phyloP scores from a whole-genome alignment of 2,113 vertebrate genomes.

The Rhinogobius similis region DNA sequence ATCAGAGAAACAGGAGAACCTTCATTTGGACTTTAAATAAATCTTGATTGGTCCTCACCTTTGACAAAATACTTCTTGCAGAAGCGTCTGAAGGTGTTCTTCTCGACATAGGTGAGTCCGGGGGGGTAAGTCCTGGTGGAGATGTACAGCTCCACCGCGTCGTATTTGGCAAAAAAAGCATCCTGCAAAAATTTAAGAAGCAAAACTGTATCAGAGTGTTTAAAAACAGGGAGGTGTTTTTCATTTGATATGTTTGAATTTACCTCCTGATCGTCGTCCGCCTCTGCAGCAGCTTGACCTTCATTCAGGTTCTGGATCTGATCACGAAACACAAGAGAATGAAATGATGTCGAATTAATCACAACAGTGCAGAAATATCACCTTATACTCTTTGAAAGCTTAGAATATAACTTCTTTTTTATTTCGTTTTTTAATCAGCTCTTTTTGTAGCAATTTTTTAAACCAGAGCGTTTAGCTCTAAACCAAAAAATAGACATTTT shows the following conservation, averaged over 20 bases:
- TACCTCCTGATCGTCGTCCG: slow-evolving; percentile 11
- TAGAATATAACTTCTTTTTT: too few relatives aligned
- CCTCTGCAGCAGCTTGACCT: background rate
- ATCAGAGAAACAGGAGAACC: too few relatives aligned
- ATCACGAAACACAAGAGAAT: background rate
- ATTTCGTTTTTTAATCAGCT: too few relatives aligned
- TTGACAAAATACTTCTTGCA: slow-evolving; percentile 66
- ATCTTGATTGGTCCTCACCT: slow-evolving; percentile 23
- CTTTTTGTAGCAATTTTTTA: too few relatives aligned
- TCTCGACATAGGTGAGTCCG: slow-evolving; percentile 68
- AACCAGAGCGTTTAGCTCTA: too few relatives aligned
- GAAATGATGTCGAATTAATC: too few relatives aligned
- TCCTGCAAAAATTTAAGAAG: slow-evolving; percentile 18
- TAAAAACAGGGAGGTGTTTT: background rate
- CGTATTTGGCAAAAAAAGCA: slow-evolving; percentile 69
- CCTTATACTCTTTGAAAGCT: too few relatives aligned
- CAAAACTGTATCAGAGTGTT: too few relatives aligned
- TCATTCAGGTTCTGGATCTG: background rate
- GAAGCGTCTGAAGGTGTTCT: slow-evolving; percentile 74
- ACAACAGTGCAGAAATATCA: too few relatives aligned
- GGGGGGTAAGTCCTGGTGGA: slow-evolving; percentile 56
- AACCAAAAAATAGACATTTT: too few relatives aligned
- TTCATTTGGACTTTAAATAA: too few relatives aligned
- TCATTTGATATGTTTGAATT: background rate
- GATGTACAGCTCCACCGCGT: slow-evolving; percentile 68